These are phyloP conservation scores for Varanus komodoensis DNA, from an alignment of 2,113 vertebrate genomes.

Conservation along the genomic window DNA sequence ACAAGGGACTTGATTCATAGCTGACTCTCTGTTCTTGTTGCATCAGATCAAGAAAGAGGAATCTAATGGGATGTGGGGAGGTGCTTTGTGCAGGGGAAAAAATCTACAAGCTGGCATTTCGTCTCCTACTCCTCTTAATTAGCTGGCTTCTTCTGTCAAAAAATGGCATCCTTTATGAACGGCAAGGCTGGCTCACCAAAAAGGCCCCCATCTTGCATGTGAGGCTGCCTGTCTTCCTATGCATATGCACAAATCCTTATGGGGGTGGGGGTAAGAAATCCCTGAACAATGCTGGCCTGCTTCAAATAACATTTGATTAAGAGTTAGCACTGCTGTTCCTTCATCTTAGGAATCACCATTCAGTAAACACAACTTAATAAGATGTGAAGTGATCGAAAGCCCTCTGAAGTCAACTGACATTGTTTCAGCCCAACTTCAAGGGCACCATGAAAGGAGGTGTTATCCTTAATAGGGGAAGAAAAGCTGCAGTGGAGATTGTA, in stretches of 20 bases:
- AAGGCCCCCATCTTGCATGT: not conserved
- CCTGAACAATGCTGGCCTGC: not conserved
- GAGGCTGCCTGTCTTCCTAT: not conserved
- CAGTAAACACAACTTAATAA: not conserved
- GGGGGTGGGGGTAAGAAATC: not conserved
- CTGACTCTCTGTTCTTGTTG: slow-evolving; percentile 67
- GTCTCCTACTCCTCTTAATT: slow-evolving; percentile 62
- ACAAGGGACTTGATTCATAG: slow-evolving; percentile 70
- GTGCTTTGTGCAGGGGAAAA: slow-evolving; percentile 54
- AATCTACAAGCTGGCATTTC: slow-evolving; percentile 62
- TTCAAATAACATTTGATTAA: slow-evolving; percentile 26
- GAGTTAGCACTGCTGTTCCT: slow-evolving; percentile 22
- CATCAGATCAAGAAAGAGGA: slow-evolving; percentile 69
- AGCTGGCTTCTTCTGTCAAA: slow-evolving; percentile 42
- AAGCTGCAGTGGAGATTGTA: not conserved
- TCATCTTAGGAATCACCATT: slow-evolving; percentile 20
- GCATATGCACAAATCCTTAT: not conserved
- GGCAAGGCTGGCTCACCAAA: not conserved
- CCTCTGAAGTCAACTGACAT: not conserved
- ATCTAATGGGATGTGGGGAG: slow-evolving; percentile 15
- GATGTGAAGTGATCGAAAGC: not conserved
- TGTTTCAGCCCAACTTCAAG: not conserved
- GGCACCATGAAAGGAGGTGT: not conserved
- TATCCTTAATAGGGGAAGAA: not conserved
- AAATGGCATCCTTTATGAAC: slow-evolving; percentile 55